These are phyloP conservation scores for Stomorhina lunata DNA, from an alignment of 2,888 invertebrate genomes.

Conservation along the genomic window DNA sequence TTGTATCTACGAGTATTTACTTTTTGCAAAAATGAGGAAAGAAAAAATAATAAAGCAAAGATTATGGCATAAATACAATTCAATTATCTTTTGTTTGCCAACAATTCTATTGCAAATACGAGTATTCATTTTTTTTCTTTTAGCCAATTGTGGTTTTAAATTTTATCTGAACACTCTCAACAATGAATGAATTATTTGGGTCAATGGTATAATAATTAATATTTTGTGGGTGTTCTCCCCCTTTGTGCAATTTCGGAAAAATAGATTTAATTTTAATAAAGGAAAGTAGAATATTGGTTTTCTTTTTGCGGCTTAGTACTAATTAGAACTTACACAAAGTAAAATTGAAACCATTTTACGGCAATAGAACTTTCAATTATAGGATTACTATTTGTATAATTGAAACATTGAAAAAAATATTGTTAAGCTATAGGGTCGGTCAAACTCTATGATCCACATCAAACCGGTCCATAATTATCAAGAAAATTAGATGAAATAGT, in stretches of 20 bases:
- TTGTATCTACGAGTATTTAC: constrained; percentile 13
- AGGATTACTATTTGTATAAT: no score
- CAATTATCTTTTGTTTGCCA: constrained; percentile 32
- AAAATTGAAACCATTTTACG: no score
- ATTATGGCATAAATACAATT: constrained; percentile 44
- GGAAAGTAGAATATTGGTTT: no score
- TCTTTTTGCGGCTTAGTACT: no score
- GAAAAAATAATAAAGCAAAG: not conserved
- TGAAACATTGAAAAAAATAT: no score
- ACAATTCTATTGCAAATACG: constrained; percentile 5
- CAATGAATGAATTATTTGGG: constrained; percentile 1
- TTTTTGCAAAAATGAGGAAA: not conserved
- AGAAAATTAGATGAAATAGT: no score
- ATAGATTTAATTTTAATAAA: no score
- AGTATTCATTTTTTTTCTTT: not conserved
- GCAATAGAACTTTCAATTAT: no score
- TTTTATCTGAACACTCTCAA: not conserved
- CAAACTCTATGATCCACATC: no score
- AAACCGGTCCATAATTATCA: no score
- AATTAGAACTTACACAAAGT: no score
- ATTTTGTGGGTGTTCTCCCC: not conserved
- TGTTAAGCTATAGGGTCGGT: no score
- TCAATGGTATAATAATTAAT: constrained; percentile 14
- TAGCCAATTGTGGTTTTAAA: constrained; percentile 15
- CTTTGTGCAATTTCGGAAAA: not conserved